Evolutionary conservation across 2,113 vertebrate genomes (phyloP).

Genomic region (Pluvianellus socialis): DNA sequence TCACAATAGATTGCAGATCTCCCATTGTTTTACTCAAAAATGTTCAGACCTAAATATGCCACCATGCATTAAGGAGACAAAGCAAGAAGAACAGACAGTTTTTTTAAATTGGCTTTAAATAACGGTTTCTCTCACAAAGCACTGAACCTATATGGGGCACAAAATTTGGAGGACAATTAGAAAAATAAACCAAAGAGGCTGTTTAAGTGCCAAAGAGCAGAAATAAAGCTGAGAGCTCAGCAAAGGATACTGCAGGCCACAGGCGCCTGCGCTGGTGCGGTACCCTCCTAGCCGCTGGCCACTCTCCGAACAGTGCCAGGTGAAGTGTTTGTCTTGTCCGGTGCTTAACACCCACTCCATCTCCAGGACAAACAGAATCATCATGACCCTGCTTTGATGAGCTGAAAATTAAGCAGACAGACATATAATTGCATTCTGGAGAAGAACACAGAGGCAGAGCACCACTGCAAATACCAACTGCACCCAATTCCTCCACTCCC

Average conservation of each 20-base stretch:
- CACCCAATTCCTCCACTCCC: not conserved
- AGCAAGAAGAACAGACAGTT: not conserved
- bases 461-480: not conserved
- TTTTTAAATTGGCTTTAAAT: slow-evolving; percentile 32
- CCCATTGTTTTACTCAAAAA: not conserved
- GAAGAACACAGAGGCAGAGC: not conserved
- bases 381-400: slow-evolving; percentile 90
- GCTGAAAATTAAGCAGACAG: slow-evolving; percentile 76
- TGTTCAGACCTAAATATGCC: slow-evolving; percentile 54
- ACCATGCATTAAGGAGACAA: not conserved
- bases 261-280: slow-evolving; percentile 88
- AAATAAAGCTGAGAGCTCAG: not conserved
- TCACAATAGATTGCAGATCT: not conserved
- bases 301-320: slow-evolving; percentile 96
- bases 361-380: slow-evolving; percentile 94
- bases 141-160: not conserved
- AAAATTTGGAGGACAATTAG: not conserved
- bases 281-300: slow-evolving; percentile 90
- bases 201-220: not conserved
- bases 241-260: slow-evolving; percentile 96
- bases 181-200: not conserved
- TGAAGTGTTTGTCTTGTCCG: slow-evolving; percentile 92
- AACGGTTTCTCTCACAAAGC: not conserved
- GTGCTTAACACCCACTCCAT: slow-evolving; percentile 98
- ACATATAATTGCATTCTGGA: not conserved